phyloP scores from a whole-genome alignment of 92 coral and sea anemone species.

The Umimayanthus chanpuru region DNA sequence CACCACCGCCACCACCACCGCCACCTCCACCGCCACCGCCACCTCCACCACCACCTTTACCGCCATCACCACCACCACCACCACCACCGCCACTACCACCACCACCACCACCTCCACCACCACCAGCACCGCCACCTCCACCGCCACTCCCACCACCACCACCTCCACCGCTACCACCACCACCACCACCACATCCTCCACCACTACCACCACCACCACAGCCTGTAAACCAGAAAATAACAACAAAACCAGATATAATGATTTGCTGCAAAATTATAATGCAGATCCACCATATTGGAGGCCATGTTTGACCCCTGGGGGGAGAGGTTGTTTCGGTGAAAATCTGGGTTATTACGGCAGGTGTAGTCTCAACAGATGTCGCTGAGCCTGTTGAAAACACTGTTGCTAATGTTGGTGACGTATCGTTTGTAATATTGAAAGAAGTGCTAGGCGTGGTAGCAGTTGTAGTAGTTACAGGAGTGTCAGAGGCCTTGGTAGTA shows the following conservation, averaged over 20 bases:
- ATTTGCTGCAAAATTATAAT: slow-evolving; percentile 29
- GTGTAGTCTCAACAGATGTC: slow-evolving; percentile 10
- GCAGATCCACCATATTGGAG: slow-evolving; percentile 42
- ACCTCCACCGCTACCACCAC: not conserved
- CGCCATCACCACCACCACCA: not conserved
- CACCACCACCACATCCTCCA: not conserved
- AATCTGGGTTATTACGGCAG: not conserved
- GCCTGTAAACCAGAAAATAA: slow-evolving; percentile 27
- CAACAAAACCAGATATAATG: slow-evolving; percentile 5
- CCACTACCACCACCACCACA: not conserved
- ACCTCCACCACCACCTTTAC: not conserved
- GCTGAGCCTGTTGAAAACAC: slow-evolving; percentile 14
- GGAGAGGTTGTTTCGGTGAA: slow-evolving; percentile 28
- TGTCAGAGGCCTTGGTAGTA: not conserved
- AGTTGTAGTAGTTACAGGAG: slow-evolving; percentile 12
- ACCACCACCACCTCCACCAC: not conserved
- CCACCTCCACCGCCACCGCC: not conserved
- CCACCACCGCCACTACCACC: too few relatives aligned
- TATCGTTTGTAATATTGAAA: not conserved
- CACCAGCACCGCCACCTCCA: not conserved
- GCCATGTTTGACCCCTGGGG: slow-evolving; percentile 29
- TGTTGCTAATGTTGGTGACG: slow-evolving; percentile 40
- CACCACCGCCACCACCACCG: not conserved
- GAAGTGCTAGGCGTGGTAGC: slow-evolving; percentile 22
- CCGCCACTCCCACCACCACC: not conserved